These are phyloP conservation scores for Lepidurus packardi DNA, from an alignment of 1,140 invertebrate species.

Conservation along the genomic window DNA sequence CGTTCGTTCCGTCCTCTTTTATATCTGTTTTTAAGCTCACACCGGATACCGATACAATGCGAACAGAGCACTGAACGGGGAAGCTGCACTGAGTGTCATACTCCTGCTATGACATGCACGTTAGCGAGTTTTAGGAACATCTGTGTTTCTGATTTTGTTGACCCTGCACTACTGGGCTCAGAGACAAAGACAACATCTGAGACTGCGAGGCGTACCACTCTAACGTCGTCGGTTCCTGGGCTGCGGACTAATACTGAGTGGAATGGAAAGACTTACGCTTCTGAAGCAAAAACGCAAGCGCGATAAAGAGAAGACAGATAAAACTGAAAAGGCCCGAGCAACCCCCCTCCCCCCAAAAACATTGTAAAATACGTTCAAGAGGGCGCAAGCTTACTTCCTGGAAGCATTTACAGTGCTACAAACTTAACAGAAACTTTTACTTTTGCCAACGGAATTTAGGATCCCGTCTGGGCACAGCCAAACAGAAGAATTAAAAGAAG, in stretches of 20 bases:
- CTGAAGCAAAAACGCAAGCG: slow-evolving; percentile 8
- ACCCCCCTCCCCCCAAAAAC: neutral
- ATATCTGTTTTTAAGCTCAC: neutral
- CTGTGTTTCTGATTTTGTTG: neutral
- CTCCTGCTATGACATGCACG: neutral
- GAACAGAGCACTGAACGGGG: neutral
- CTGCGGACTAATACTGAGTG: neutral
- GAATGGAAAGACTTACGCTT: neutral
- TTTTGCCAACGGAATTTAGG: too few relatives aligned
- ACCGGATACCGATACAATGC: neutral
- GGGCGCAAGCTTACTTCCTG: too few relatives aligned
- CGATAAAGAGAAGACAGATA: slow-evolving; percentile 3
- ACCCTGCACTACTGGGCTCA: neutral
- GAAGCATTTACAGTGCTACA: too few relatives aligned
- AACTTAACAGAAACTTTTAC: too few relatives aligned
- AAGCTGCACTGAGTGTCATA: neutral
- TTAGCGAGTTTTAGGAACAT: neutral
- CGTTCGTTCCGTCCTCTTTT: neutral
- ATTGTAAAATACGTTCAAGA: neutral
- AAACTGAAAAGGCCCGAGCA: neutral
- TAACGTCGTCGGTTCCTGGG: neutral
- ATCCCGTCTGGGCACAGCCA: too few relatives aligned
- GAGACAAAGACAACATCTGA: slow-evolving; percentile 5
- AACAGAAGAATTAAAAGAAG: too few relatives aligned
- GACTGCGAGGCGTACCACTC: neutral